Percentiles rank a stretch among this genome's conserved stretches.
These are phyloP conservation scores for Talpa occidentalis DNA, from an alignment of 2,113 vertebrate genomes.

Conservation along the genomic window DNA sequence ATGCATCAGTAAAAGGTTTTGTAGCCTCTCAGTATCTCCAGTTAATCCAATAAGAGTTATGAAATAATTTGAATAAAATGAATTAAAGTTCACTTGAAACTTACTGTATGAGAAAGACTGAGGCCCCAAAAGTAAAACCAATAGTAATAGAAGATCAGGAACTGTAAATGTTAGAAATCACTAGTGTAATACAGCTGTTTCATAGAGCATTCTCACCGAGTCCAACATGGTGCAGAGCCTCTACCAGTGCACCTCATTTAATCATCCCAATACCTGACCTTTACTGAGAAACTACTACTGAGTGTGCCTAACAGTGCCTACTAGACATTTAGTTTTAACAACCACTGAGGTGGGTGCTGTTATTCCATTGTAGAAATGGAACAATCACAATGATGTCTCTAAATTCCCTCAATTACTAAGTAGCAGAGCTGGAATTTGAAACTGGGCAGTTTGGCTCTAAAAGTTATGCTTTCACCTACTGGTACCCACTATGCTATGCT, in stretches of 20 bases:
- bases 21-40: background rate
- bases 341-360: background rate
- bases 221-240: background rate
- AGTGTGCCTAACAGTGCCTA: background rate
- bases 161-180: background rate
- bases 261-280: background rate
- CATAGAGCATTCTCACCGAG: background rate
- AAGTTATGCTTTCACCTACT: background rate
- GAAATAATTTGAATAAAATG: conserved; percentile 14
- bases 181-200: background rate
- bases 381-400: background rate
- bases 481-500: background rate
- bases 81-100: background rate
- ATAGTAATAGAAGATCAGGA: background rate
- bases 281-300: background rate
- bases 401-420: background rate
- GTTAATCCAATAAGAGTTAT: background rate
- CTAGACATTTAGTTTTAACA: background rate
- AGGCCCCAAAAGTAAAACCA: conserved; percentile 22
- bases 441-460: background rate
- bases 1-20: background rate
- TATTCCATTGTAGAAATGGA: background rate
- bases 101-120: conserved; percentile 9
- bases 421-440: conserved; percentile 28
- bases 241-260: background rate